Conservation (phyloP, 2,113 vertebrate genomes). For the Machaerirhynchus nigripectus region DNA sequence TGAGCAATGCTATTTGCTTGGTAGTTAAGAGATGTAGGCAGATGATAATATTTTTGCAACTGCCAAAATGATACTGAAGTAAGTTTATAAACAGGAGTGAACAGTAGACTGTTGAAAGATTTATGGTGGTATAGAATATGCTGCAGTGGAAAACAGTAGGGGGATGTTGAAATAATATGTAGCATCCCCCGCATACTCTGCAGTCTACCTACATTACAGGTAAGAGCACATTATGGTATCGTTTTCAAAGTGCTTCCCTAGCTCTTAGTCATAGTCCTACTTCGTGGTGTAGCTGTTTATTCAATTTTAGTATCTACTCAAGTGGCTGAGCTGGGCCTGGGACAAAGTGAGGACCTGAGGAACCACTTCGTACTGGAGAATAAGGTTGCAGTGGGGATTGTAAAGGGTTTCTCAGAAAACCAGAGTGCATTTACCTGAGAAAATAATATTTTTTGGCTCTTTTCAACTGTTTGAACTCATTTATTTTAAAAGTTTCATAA, state of each 20-base stretch:
- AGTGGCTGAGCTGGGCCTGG: background rate
- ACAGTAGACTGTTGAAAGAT: background rate
- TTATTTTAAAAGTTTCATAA: background rate
- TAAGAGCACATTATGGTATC: background rate
- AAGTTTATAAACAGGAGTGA: background rate
- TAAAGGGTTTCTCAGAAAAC: background rate
- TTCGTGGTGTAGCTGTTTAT: background rate
- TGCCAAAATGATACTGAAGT: background rate
- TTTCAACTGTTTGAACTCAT: background rate
- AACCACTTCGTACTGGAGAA: background rate
- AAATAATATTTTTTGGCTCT: background rate
- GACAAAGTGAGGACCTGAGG: background rate
- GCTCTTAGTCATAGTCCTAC: background rate
- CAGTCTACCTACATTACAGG: background rate
- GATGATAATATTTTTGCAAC: background rate
- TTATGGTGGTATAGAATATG: background rate
- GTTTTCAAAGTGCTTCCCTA: background rate
- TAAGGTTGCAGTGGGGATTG: background rate
- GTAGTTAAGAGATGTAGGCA: background rate
- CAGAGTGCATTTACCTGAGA: background rate
- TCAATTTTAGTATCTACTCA: background rate
- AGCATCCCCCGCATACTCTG: background rate
- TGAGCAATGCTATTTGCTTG: background rate
- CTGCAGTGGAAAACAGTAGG: background rate
- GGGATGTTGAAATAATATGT: background rate